phyloP scores from a whole-genome alignment of 92 coral and sea anemone species.

The Muricea muricata region DNA sequence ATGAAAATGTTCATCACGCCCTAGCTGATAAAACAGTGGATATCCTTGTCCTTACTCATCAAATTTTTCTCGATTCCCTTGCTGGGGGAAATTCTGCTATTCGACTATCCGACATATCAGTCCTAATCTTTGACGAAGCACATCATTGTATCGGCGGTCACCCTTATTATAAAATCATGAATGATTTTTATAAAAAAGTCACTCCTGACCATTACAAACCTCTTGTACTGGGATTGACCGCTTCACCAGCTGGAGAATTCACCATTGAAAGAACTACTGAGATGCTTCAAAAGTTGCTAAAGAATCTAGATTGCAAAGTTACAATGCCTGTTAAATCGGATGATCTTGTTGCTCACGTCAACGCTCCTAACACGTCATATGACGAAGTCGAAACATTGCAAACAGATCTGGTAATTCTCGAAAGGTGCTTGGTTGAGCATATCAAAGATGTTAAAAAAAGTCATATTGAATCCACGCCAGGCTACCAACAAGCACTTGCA shows the following conservation, averaged over 20 bases:
- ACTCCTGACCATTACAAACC: background rate
- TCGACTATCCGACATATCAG: conserved; percentile 75
- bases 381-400: background rate
- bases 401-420: background rate
- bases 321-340: conserved; percentile 33
- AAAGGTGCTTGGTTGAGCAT: background rate
- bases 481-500: conserved; percentile 57
- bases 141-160: conserved; percentile 87
- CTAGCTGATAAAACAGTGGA: conserved; percentile 68
- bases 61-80: conserved; percentile 77
- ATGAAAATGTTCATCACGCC: conserved; percentile 24
- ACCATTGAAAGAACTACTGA: background rate
- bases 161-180: conserved; percentile 77
- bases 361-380: conserved; percentile 72
- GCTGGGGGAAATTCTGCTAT: conserved; percentile 59
- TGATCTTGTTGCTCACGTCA: conserved; percentile 71
- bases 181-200: conserved; percentile 53
- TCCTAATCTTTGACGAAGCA: conserved; percentile 83
- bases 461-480: conserved; percentile 48
- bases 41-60: conserved; percentile 84
- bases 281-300: background rate
- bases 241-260: background rate
- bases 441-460: background rate
- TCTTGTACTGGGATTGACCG: background rate
- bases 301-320: background rate